phyloP scores from a whole-genome alignment of 2,888 invertebrate genomes.

The Oeneis ivallda region DNA sequence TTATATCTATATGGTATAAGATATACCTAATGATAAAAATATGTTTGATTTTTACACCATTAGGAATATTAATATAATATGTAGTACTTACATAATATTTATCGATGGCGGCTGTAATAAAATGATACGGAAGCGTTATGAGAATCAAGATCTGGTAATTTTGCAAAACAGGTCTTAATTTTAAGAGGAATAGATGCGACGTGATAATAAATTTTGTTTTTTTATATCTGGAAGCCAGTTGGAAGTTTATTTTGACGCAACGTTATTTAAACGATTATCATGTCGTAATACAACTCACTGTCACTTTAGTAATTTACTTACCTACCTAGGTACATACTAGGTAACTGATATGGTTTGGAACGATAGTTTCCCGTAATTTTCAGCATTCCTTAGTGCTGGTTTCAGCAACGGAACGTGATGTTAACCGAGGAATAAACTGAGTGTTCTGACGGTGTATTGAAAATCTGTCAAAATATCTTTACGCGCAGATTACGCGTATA shows the following conservation, averaged over 20 bases:
- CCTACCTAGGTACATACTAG: conserved; percentile 9
- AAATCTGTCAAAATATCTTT: no score
- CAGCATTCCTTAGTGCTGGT: conserved; percentile 20
- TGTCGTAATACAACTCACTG: not conserved
- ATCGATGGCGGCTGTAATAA: conserved; percentile 1
- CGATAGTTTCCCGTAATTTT: conserved; percentile 28
- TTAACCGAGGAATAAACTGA: no score
- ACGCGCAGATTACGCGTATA: no score
- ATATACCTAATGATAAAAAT: conserved; percentile 3
- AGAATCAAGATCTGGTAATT: conserved; percentile 16
- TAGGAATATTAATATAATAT: conserved; percentile 5
- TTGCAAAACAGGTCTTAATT: conserved; percentile 23
- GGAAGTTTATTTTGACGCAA: conserved; percentile 25
- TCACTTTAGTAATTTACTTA: conserved; percentile 3
- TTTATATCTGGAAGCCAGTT: not conserved
- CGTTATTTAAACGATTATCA: not conserved
- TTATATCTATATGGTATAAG: not conserved
- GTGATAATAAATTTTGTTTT: not conserved
- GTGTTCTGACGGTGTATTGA: no score
- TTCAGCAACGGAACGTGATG: no score
- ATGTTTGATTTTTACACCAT: not conserved
- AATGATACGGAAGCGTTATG: conserved; percentile 20
- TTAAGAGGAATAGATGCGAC: conserved; percentile 9
- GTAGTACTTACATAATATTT: no score
- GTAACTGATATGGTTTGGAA: conserved; percentile 21